Evolutionary conservation across 2,797 vertebrate genomes (phyloP).

Genomic region (Meriones psammophilus): DNA sequence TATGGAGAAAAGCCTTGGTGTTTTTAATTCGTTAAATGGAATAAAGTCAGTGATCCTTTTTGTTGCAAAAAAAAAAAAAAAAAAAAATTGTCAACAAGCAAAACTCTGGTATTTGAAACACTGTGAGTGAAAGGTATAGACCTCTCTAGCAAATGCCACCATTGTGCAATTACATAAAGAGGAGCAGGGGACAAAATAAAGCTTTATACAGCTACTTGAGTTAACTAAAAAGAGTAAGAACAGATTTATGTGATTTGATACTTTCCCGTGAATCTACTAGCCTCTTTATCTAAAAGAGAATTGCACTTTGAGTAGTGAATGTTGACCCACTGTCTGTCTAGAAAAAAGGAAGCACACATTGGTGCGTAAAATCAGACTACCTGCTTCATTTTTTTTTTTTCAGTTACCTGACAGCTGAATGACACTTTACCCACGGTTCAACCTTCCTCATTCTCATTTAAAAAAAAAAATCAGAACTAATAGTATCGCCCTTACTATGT

Average conservation of each 20-base stretch:
- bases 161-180: not conserved
- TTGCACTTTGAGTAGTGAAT: not conserved
- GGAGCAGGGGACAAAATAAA: not conserved
- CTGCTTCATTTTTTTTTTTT: conserved; percentile 16
- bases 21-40: not conserved
- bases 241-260: not conserved
- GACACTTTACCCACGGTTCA: not conserved
- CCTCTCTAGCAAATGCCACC: not conserved
- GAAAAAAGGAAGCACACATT: not conserved
- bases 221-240: conserved; percentile 8
- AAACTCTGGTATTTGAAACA: conserved; percentile 24
- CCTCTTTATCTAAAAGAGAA: conserved; percentile 4
- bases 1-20: not conserved
- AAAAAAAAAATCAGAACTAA: not conserved
- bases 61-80: not conserved
- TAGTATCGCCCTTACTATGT: not conserved
- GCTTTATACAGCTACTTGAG: not conserved
- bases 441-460: conserved; percentile 3
- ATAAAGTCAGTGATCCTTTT: not conserved
- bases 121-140: not conserved
- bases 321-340: not conserved
- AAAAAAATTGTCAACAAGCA: not conserved
- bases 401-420: not conserved
- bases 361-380: not conserved
- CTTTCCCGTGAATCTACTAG: not conserved